Percentiles rank a stretch among this genome's conserved stretches.
Conservation (phyloP, 1,140 invertebrate genomes). For the Trichonephila clavata region DNA sequence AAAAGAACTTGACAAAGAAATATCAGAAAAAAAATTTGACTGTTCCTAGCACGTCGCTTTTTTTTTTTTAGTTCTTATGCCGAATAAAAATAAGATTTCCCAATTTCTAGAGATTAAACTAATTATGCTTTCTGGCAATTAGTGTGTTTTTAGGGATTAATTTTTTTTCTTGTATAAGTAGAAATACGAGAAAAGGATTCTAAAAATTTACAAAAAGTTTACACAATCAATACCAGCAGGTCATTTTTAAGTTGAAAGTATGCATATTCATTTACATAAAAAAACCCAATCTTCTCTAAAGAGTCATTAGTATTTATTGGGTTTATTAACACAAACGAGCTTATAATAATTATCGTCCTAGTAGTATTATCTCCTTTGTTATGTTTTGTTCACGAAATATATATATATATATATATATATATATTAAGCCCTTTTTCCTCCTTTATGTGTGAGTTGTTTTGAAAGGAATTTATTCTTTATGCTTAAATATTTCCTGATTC, state of each 20-base stretch:
- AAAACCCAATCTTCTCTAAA: background rate
- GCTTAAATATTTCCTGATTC: background rate
- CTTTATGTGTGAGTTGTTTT: background rate
- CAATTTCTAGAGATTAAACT: conserved; percentile 63
- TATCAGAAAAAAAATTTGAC: background rate
- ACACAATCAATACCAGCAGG: background rate
- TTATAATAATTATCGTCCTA: conserved; percentile 36
- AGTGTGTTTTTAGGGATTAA: conserved; percentile 49
- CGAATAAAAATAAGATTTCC: conserved; percentile 39
- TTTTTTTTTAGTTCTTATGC: background rate
- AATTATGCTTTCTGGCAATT: conserved; percentile 49
- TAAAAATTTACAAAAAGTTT: background rate
- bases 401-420: background rate
- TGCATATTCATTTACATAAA: background rate
- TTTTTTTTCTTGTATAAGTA: background rate
- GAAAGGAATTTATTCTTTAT: conserved; percentile 1
- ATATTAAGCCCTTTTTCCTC: no score
- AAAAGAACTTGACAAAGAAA: background rate
- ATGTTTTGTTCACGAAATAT: background rate
- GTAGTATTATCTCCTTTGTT: background rate
- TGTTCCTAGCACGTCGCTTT: background rate
- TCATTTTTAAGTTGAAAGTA: background rate
- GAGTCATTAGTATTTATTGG: conserved; percentile 34
- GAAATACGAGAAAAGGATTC: background rate
- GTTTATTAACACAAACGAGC: background rate